Base-by-base conservation (phyloP, 2,797 vertebrate genomes). In the Neosilurus hyrtlii region DNA sequence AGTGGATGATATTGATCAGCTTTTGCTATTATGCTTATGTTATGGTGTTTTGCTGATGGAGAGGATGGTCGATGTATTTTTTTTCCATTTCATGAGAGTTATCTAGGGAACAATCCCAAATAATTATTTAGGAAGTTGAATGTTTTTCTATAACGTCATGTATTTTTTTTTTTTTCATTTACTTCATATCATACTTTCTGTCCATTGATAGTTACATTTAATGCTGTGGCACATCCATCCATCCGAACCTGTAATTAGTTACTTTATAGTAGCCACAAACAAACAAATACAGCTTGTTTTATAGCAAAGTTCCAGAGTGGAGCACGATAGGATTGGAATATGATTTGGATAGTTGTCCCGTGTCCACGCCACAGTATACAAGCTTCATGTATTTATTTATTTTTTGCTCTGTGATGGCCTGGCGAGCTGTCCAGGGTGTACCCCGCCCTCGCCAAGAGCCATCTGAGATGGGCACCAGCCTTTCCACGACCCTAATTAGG, bases 1-100 rank as follows among this genome's bases (percentile, higher is more conserved):
- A 84, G 54, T 56, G 62, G 26, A 68, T 57, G 15, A 30, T 79
- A 67, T 85, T 35, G 84, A 79, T 83, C 59, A 67, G 35, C 59
- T 68, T 62, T 82, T 63, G 35, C 43, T 12, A 56, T 71, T 14
- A 26, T 43, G 62, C 22, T 37, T 24, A 30, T 63, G 37, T 79
- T 66, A 59, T 66, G 54, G 61, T 84, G 61, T 75, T 80, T 67
- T 68, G 78, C 78, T 80, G 52, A 68, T 61, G 18, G 62, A 75
- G 67, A 30, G 57, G 66, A 52, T 54, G 66, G 20, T 20, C 26
- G 10, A 49, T 59, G 70, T 59, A 66, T 67, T 75, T 75, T 59
- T 57, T 35, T 75, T 75, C 73, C 54, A 59, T 75, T 59, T 22
- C 11, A 37, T 37, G 2, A 20, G 26, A 12, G 54, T 14, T 59